Evolutionary conservation across 2,797 vertebrate species (phyloP), one percentile per base, ranked within the genome.

Genomic region (Aeoliscus strigatus): DNA sequence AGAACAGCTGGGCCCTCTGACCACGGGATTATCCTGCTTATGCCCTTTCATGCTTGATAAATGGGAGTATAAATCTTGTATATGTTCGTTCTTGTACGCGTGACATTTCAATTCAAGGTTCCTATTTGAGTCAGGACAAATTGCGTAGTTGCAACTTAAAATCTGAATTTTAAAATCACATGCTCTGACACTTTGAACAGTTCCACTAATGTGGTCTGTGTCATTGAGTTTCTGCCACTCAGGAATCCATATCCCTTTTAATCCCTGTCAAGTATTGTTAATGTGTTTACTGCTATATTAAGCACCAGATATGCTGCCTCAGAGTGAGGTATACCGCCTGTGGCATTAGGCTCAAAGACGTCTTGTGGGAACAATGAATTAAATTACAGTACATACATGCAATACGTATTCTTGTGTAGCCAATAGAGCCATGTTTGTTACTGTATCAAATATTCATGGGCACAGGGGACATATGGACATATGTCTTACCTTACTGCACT

Each of bases 181-280:
- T 37, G 27, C 26, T 47, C 52, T 44, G 57, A 55, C 48, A 59
- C 34, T 42, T 73, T 75, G 52, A 66, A 40, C 60, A 65, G 51
- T 66, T 46, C 42, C 60, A 39, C 59, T 64, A 70, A 64, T 75
- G 51, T 63, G 51, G 72, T 73, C 59, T 70, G 70, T 74, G 60
- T 60, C 60, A 75, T 59, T 72, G 62, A 43, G 55, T 60, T 68
- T 53, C 46, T 81, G 71, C 57, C 65, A 60, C 60, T 73, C 59
- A 66, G 32, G 48, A 64, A 72, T 40, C 66, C 47, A 54, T 66
- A 74, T 66, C 60, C 59, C 32, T 75, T 76, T 63, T 61, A 76
- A 71, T 81, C 49, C 61, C 61, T 68, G 72, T 73, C 70, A 81
- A 76, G 81, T 71, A 59, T 54, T 78, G 70, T 81, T 78, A 84